A percentile compares a stretch with the other conserved stretches of the same genome.
phyloP scores from a whole-genome alignment of 1,140 invertebrate genomes.

The Hesperophylax magnus region DNA sequence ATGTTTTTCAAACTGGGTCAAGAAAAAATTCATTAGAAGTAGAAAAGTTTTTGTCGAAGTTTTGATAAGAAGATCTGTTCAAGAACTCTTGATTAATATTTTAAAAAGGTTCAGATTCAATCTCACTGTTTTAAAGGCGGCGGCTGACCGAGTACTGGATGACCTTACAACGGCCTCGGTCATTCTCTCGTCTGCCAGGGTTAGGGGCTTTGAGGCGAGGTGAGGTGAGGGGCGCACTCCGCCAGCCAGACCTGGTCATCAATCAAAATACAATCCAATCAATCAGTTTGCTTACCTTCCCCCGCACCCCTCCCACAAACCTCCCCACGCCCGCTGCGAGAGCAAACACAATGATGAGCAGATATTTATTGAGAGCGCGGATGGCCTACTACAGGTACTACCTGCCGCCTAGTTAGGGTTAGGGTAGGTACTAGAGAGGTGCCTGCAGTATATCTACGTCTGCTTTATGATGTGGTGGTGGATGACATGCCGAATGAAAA shows the following conservation, averaged over 20 bases:
- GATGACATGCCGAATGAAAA: constrained; percentile 7
- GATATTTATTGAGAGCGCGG: constrained; percentile 16
- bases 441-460: neutral
- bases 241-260: constrained; percentile 7
- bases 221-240: neutral
- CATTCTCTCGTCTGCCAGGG: no score
- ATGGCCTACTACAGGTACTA: neutral
- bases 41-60: neutral
- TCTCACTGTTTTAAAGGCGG: no score
- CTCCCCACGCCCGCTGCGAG: neutral
- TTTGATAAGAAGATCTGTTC: neutral
- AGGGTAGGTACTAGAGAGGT: no score
- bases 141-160: no score
- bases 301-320: neutral
- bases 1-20: no score
- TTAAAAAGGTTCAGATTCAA: no score
- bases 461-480: neutral
- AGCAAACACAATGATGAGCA: constrained; percentile 30
- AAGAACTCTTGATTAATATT: no score
- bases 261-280: constrained; percentile 31
- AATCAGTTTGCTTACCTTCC: constrained; percentile 18
- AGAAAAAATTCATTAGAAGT: no score
- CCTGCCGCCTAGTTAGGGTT: no score
- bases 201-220: no score
- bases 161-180: neutral